Evolutionary conservation across 92 coral and sea anemone genomes (phyloP), one percentile per base, ranked within the genome.

Genomic region (Parazoanthus atlanticus): DNA sequence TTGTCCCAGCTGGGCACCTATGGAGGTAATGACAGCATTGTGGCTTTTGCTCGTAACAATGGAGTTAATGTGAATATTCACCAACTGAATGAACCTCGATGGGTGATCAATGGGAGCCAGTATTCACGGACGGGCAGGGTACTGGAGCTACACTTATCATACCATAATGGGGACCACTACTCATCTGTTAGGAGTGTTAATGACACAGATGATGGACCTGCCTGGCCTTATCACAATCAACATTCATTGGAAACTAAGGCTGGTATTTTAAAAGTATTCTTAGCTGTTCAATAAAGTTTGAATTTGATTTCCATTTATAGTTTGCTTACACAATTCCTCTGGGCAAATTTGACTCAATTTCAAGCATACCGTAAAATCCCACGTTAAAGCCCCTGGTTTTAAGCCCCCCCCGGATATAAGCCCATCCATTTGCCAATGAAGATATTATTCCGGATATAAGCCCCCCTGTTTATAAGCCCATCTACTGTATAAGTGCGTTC

Each of bases 141-240:
- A 28, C 86, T 84, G 5, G 98, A 97, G 83, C 90, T 97, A 6
- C 98, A 97, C 74, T 77, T 97, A 23, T 94, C 98, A 2, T 97
- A 97, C 75, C 99, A 97, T 61, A 97, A 97, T 90, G 98, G 98
- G 7, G 98, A 97, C 77, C 99, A 97, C 90, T 97, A 97, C 61
- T 97, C 99, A 16, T 97, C 99, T 32, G 97, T 97, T 0, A 88
- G 99, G 30, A 90, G 86, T 29, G 67, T 94, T 38, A 80, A 85
- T 52, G 99, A 95, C 74, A 94, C 96, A 38, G 94, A 88, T 38
- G 80, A 91, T 76, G 98, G 95, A 43, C 99, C 99, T 34, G 99
- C 98, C 3, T 97, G 99, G 99, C 47, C 90, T 12, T 76, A 92
- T 90, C 90, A 92, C 33, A 88, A 88, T 54, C 86, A 92, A 46